Evolutionary conservation across 2,113 vertebrate genomes (phyloP).

Genomic region (Lampris incognitus): DNA sequence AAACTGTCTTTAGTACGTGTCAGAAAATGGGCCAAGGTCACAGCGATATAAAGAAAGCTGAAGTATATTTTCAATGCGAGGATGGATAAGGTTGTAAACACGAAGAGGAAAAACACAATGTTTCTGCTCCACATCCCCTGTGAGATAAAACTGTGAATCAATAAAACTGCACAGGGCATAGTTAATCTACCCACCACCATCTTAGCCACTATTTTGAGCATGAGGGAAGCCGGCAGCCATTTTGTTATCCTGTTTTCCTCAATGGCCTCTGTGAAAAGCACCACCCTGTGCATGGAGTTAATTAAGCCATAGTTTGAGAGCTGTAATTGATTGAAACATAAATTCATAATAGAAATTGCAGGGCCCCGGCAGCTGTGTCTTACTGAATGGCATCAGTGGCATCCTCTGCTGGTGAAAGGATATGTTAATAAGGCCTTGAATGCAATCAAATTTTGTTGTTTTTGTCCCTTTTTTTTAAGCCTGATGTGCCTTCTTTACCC

Average conservation of each 20-base stretch:
- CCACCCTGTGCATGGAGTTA: conserved; percentile 75
- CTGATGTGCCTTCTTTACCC: conserved; percentile 50
- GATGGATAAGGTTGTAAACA: conserved; percentile 18
- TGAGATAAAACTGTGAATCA: conserved; percentile 67
- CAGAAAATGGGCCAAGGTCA: conserved; percentile 66
- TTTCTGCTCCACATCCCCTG: conserved; percentile 54
- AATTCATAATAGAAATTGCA: conserved; percentile 77
- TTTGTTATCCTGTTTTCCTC: conserved; percentile 68
- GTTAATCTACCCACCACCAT: conserved; percentile 72
- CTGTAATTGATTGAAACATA: conserved; percentile 82
- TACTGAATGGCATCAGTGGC: conserved; percentile 76
- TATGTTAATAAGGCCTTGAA: conserved; percentile 78
- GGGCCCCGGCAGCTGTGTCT: conserved; percentile 75
- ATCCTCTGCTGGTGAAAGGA: conserved; percentile 74
- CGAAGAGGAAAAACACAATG: conserved; percentile 41
- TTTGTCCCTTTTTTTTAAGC: conserved; percentile 75
- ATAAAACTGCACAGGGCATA: conserved; percentile 59
- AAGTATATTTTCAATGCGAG: conserved; percentile 17
- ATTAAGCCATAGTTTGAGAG: conserved; percentile 80
- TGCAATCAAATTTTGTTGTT: conserved; percentile 80
- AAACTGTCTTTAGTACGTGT: conserved; percentile 31
- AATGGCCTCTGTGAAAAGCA: conserved; percentile 64
- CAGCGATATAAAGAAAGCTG: conserved; percentile 43
- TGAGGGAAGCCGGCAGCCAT: conserved; percentile 74
- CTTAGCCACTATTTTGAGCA: conserved; percentile 61